Evolutionary conservation across 2,113 vertebrate genomes (phyloP).

Genomic region (Catharus minimus): DNA sequence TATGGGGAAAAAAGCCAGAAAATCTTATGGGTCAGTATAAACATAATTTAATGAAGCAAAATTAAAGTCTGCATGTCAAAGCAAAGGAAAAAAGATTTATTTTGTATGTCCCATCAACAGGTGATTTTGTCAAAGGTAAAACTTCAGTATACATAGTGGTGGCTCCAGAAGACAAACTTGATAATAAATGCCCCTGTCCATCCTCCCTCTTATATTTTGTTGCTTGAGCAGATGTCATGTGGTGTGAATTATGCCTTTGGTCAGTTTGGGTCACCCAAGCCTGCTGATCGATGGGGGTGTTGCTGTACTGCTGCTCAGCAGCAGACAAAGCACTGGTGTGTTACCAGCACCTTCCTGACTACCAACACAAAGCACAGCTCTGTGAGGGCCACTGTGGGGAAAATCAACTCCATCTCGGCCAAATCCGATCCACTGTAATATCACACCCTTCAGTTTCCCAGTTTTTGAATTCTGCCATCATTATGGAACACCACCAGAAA

Average conservation of each 20-base stretch:
- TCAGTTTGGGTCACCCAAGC: background rate
- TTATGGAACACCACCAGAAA: background rate
- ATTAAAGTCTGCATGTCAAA: background rate
- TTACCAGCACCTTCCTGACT: background rate
- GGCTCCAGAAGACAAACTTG: background rate
- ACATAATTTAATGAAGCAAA: background rate
- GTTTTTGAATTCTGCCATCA: background rate
- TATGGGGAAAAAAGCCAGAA: background rate
- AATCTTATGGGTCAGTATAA: background rate
- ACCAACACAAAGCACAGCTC: background rate
- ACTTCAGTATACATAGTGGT: background rate
- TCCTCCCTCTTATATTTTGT: background rate
- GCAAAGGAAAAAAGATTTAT: background rate
- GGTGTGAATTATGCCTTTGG: background rate
- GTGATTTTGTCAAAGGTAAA: background rate
- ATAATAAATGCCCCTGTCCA: fast-evolving
- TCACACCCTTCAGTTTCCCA: background rate
- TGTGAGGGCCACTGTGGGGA: background rate
- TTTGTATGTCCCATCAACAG: background rate
- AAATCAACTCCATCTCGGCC: background rate
- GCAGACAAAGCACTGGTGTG: background rate
- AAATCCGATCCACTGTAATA: background rate
- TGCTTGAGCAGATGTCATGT: background rate
- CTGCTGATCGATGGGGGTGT: too few relatives aligned
- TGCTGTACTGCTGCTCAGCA: background rate